phyloP scores from a whole-genome alignment of 2,113 vertebrate genomes.

The Heptranchias perlo region DNA sequence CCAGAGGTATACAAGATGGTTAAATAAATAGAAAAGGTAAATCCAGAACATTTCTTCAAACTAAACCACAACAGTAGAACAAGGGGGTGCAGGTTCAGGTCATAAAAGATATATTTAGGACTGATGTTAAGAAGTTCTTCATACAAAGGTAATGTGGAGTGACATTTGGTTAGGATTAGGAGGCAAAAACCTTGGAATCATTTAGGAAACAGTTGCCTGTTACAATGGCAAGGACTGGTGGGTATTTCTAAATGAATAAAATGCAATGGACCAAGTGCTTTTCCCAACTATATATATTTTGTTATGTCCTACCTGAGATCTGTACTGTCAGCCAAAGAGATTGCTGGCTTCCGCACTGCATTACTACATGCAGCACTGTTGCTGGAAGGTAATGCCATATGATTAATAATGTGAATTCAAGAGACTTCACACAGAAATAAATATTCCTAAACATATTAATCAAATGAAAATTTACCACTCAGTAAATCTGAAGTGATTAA shows the following conservation, averaged over 20 bases:
- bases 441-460: background rate
- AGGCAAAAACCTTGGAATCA: background rate
- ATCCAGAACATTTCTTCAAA: background rate
- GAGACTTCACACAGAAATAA: background rate
- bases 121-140: background rate
- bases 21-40: background rate
- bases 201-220: background rate
- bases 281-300: background rate
- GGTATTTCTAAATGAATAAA: background rate
- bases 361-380: slow-evolving; percentile 95
- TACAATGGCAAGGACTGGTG: background rate
- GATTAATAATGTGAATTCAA: slow-evolving; percentile 8
- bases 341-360: slow-evolving; percentile 91
- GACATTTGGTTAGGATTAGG: background rate
- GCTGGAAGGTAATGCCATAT: slow-evolving; percentile 51
- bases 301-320: slow-evolving; percentile 70
- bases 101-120: background rate
- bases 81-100: background rate
- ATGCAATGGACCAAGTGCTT: background rate
- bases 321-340: slow-evolving; percentile 95
- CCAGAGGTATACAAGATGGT: background rate
- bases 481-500: background rate
- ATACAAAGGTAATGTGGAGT: background rate
- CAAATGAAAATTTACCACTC: background rate
- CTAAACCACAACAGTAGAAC: background rate